Base-by-base conservation (phyloP, 2,113 vertebrate species). In the Alligator sinensis region DNA sequence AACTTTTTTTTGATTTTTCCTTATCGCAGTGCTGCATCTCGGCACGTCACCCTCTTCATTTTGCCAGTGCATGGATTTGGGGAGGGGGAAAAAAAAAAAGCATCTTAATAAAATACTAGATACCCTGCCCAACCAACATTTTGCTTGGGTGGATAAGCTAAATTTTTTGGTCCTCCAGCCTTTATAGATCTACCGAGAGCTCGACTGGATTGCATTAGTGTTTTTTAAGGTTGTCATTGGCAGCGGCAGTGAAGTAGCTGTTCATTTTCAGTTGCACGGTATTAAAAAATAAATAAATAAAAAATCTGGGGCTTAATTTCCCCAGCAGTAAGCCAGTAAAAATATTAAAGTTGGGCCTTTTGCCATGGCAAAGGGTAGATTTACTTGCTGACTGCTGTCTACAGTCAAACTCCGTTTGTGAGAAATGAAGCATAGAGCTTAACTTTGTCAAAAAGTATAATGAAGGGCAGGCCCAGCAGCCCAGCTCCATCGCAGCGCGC, bases 281-380 rank as follows among this genome's bases (percentile, higher is more conserved):
- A 96, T 86, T 97, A 93, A 96, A 97, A 96, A 97, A 96, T 91
- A 96, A 96, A 97, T 96, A 95, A 96, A 96, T 92, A 96, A 96
- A 96, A 95, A 95, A 96, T 79, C 91, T 84, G 24, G 62, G 76
- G 58, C 91, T 96, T 96, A 95, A 96, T 96, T 97, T 95, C 95
- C 90, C 95, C 87, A 94, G 80, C 91, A 92, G 87, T 94, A 97
- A 97, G 94, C 92, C 95, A 97, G 91, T 97, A 97, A 98, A 97
- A 97, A 97, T 97, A 97, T 93, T 90, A 96, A 95, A 96, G 70
- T 93, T 97, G 91, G 96, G 96, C 92, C 94, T 76, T 88, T 97
- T 97, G 93, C 90, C 92, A 93, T 88, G 80, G 90, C 93, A 97
- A 96, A 93, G 86, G 68, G 86, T 95, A 95, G 93, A 93, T 97